These are phyloP conservation scores for Drosophila ercepeae DNA, from an alignment of 1,140 invertebrate species.

Conservation along the genomic window DNA sequence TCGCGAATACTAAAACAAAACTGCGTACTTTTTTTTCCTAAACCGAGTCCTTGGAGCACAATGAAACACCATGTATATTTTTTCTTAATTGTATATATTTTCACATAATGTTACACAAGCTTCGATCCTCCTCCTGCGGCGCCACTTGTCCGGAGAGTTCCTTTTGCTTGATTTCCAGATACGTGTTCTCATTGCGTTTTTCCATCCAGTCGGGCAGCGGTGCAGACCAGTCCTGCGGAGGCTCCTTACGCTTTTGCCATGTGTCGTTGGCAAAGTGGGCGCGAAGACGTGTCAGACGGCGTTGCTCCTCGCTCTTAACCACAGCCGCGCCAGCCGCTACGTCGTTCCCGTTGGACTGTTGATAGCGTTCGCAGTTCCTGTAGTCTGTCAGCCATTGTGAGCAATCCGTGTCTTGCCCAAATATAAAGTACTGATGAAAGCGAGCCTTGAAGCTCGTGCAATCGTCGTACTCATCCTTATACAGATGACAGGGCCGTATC, in stretches of 20 bases:
- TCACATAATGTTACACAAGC: slow-evolving; percentile 66
- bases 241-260: slow-evolving; percentile 90
- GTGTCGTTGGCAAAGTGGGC: slow-evolving; percentile 89
- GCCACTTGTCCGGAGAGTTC: slow-evolving; percentile 84
- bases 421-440: slow-evolving; percentile 94
- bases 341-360: slow-evolving; percentile 85
- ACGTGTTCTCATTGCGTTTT: slow-evolving; percentile 88
- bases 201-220: slow-evolving; percentile 90
- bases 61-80: not conserved
- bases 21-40: not conserved
- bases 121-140: slow-evolving; percentile 42
- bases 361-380: slow-evolving; percentile 89
- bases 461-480: slow-evolving; percentile 91
- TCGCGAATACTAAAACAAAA: not conserved
- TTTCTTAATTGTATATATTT: slow-evolving; percentile 30
- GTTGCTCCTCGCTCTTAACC: slow-evolving; percentile 88
- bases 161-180: slow-evolving; percentile 87
- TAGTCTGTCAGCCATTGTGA: slow-evolving; percentile 91
- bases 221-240: slow-evolving; percentile 91
- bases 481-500: slow-evolving; percentile 89
- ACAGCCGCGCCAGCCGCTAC: slow-evolving; percentile 86
- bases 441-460: slow-evolving; percentile 89
- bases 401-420: slow-evolving; percentile 90
- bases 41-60: not conserved
- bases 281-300: slow-evolving; percentile 86